Conservation (phyloP, 2,113 vertebrate genomes). For the Mastomys coucha region DNA sequence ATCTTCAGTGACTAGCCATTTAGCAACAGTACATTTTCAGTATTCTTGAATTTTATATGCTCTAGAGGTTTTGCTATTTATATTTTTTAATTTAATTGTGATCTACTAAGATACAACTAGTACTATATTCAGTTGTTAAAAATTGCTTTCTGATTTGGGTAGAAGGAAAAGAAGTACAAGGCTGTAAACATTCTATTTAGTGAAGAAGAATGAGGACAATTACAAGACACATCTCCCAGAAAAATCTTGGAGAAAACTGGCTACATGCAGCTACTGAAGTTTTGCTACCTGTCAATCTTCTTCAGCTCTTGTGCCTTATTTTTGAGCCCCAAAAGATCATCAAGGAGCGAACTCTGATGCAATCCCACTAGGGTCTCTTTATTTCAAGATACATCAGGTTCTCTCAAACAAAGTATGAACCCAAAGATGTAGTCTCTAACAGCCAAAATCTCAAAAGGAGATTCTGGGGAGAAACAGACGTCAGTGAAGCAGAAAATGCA, state of each 20-base stretch:
- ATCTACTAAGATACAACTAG: background rate
- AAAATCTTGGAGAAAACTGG: background rate
- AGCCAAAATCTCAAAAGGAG: background rate
- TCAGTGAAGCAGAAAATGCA: background rate
- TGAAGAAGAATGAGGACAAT: background rate
- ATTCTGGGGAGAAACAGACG: background rate
- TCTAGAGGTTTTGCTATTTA: background rate
- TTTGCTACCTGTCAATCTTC: too few species aligned
- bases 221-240: background rate
- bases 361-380: too few species aligned
- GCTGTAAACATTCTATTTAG: background rate
- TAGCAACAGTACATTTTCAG: background rate
- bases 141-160: background rate
- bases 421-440: too few species aligned
- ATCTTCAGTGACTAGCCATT: too few species aligned
- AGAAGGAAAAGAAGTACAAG: background rate
- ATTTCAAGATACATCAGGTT: too few species aligned
- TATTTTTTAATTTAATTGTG: background rate
- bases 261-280: fast-evolving
- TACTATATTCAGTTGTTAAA: background rate
- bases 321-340: too few species aligned
- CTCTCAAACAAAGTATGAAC: too few species aligned
- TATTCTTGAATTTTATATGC: background rate
- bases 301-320: too few species aligned
- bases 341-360: too few species aligned